Percentiles rank a stretch among this genome's conserved stretches.
phyloP scores from a whole-genome alignment of 35 echinoderm and acorn worm species.

The Acanthaster planci region DNA sequence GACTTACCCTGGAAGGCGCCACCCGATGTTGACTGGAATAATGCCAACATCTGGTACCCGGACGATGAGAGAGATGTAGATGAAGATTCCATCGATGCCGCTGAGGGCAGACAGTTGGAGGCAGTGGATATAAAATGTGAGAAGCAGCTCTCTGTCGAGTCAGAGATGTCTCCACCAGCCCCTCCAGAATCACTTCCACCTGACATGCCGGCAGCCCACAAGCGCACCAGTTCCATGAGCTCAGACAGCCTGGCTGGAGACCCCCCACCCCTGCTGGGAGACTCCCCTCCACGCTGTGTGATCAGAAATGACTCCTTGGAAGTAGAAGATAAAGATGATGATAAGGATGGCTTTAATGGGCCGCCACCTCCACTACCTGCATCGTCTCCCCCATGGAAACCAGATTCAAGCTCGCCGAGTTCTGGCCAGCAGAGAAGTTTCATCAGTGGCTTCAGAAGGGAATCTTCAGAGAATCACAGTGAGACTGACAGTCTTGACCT shows the following conservation, averaged over 20 bases:
- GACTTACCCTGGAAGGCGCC: background rate
- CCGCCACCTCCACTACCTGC: slow-evolving; percentile 26
- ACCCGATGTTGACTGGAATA: background rate
- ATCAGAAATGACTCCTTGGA: slow-evolving; percentile 6
- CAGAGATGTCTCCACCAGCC: background rate
- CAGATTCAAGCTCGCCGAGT: no score
- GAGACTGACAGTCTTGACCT: background rate
- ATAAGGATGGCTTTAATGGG: background rate
- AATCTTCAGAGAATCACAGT: no score
- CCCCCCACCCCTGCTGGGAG: background rate
- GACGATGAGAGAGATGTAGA: background rate
- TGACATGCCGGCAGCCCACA: background rate
- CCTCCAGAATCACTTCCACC: slow-evolving; percentile 21
- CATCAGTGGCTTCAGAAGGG: no score
- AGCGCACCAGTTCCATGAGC: slow-evolving; percentile 15
- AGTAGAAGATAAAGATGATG: background rate
- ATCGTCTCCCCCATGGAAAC: slow-evolving; percentile 8
- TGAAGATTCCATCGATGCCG: slow-evolving; percentile 24
- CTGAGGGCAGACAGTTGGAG: background rate
- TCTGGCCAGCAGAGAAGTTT: no score
- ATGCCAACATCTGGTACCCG: background rate
- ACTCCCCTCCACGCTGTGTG: background rate
- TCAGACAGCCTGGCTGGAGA: slow-evolving; percentile 13
- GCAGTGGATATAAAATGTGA: background rate
- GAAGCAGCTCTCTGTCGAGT: background rate